Evolutionary conservation across 1,140 invertebrate species (phyloP).

Genomic region (Ceratoteleas bidentatus): DNA sequence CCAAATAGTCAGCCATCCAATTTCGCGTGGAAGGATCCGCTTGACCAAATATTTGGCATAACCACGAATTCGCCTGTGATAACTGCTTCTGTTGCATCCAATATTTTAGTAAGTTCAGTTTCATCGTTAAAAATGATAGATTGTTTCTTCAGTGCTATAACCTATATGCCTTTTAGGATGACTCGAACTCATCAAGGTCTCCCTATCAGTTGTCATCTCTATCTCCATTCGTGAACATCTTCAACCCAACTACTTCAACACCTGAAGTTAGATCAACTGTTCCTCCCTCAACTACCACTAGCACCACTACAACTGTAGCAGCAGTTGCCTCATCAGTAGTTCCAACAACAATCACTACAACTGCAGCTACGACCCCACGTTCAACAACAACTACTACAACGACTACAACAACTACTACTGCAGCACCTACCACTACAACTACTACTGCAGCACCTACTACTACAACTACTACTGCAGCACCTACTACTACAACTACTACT

Average conservation of each 20-base stretch:
- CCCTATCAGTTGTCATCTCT: constrained; percentile 62
- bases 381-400: constrained; percentile 43
- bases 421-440: constrained; percentile 25
- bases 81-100: constrained; percentile 76
- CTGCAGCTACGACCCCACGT: constrained; percentile 20
- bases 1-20: constrained; percentile 66
- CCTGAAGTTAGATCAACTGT: constrained; percentile 16
- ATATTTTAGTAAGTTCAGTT: constrained; percentile 71
- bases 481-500: constrained; percentile 37
- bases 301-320: constrained; percentile 35
- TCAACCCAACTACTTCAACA: constrained; percentile 64
- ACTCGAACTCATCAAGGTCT: constrained; percentile 63
- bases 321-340: constrained; percentile 20
- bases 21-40: constrained; percentile 77
- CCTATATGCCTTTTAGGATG: constrained; percentile 65
- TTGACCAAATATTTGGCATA: constrained; percentile 79
- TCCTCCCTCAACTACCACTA: constrained; percentile 14
- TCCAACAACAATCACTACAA: constrained; percentile 9
- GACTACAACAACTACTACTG: constrained; percentile 24
- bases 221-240: constrained; percentile 73
- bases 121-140: no score
- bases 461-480: constrained; percentile 29
- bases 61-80: constrained; percentile 72
- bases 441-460: constrained; percentile 28
- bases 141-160: no score